These are phyloP conservation scores for Syngnathus typhle DNA, from an alignment of 2,113 vertebrate genomes.

Conservation along the genomic window DNA sequence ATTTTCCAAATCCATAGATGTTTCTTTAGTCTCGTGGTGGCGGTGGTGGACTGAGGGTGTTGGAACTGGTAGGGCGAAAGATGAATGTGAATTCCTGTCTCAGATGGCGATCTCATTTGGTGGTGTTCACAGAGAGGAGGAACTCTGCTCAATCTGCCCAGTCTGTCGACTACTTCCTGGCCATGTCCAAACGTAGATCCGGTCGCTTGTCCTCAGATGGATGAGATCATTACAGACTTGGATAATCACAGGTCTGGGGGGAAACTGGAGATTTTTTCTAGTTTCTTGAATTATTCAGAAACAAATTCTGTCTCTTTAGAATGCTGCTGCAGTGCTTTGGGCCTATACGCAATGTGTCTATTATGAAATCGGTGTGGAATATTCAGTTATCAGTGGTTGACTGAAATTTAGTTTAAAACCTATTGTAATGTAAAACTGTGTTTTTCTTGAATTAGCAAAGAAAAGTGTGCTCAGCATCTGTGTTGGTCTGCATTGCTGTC, in stretches of 20 bases:
- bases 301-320: background rate
- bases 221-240: background rate
- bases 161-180: constrained; percentile 32
- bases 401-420: constrained; percentile 14
- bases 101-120: constrained; percentile 54
- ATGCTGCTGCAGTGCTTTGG: background rate
- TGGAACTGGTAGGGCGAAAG: constrained; percentile 40
- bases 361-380: background rate
- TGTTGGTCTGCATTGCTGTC: constrained; percentile 26
- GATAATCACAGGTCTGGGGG: background rate
- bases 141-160: constrained; percentile 34
- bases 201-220: background rate
- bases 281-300: background rate
- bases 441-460: background rate
- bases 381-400: background rate
- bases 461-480: background rate
- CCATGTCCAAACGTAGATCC: constrained; percentile 7
- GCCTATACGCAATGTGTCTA: background rate
- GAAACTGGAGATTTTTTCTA: background rate
- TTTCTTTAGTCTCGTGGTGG: constrained; percentile 50
- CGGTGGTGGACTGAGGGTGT: background rate
- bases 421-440: constrained; percentile 9
- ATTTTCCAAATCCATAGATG: constrained; percentile 56
- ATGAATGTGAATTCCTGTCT: constrained; percentile 55
- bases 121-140: constrained; percentile 37